These are phyloP conservation scores for Drosophila neonasuta DNA, from an alignment of 2,888 invertebrate genomes.

Conservation along the genomic window DNA sequence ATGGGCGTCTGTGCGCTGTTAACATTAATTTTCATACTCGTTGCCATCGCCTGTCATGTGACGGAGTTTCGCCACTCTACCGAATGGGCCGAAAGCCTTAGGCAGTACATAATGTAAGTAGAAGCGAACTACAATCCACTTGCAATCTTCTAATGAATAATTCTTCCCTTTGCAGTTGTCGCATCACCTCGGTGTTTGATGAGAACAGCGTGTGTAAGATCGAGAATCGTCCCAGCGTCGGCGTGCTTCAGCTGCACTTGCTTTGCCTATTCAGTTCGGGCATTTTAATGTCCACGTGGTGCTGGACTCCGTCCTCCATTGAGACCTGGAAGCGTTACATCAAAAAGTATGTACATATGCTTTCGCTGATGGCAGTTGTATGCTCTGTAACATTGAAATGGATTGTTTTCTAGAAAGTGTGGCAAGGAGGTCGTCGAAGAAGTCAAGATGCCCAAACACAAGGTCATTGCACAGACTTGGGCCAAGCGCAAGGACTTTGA, in stretches of 20 bases:
- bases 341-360: slow-evolving; percentile 85
- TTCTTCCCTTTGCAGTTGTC: slow-evolving; percentile 77
- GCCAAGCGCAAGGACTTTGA: slow-evolving; percentile 92
- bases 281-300: slow-evolving; percentile 95
- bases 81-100: slow-evolving; percentile 89
- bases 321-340: slow-evolving; percentile 93
- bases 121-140: neutral
- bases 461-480: slow-evolving; percentile 95
- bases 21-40: slow-evolving; percentile 89
- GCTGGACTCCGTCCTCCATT: slow-evolving; percentile 93
- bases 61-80: slow-evolving; percentile 90
- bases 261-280: slow-evolving; percentile 92
- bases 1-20: slow-evolving; percentile 91
- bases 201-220: slow-evolving; percentile 84
- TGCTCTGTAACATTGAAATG: neutral
- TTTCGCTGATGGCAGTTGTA: rapidly evolving
- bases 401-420: slow-evolving; percentile 85
- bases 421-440: slow-evolving; percentile 87
- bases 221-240: slow-evolving; percentile 89
- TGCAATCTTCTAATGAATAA: neutral
- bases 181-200: slow-evolving; percentile 79
- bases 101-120: slow-evolving; percentile 91
- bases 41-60: slow-evolving; percentile 91
- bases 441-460: slow-evolving; percentile 91
- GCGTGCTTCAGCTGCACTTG: slow-evolving; percentile 91